Evolutionary conservation across 2,888 invertebrate genomes (phyloP).

Genomic region (Diarsia rubi): DNA sequence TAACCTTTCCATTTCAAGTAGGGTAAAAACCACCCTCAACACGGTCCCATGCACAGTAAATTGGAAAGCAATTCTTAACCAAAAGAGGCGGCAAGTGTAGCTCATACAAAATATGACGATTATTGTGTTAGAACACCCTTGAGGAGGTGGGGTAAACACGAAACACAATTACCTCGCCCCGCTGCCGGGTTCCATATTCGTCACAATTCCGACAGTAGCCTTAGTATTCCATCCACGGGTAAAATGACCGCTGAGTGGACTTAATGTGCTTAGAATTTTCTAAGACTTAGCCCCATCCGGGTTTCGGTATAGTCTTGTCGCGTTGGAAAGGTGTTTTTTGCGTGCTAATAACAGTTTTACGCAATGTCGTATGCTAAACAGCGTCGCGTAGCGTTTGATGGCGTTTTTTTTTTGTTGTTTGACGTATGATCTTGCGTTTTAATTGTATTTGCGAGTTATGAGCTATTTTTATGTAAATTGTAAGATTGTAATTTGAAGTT

Average conservation of each 20-base stretch:
- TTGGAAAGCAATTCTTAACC: slow-evolving; percentile 58
- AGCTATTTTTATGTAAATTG: slow-evolving; percentile 36
- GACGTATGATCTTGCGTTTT: slow-evolving; percentile 54
- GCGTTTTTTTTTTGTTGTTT: slow-evolving; percentile 52
- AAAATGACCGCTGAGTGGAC: slow-evolving; percentile 76
- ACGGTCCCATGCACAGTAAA: slow-evolving; percentile 47
- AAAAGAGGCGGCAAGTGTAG: slow-evolving; percentile 66
- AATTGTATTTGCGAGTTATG: slow-evolving; percentile 46
- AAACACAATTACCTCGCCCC: slow-evolving; percentile 83
- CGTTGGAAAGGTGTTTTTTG: slow-evolving; percentile 59
- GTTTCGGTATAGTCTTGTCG: slow-evolving; percentile 51
- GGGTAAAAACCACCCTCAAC: slow-evolving; percentile 43
- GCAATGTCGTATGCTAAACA: slow-evolving; percentile 59
- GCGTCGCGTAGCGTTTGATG: slow-evolving; percentile 49
- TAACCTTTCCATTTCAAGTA: slow-evolving; percentile 1
- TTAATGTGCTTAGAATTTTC: slow-evolving; percentile 75
- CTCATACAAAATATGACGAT: slow-evolving; percentile 80
- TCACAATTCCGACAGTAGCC: slow-evolving; percentile 70
- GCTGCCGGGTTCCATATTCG: slow-evolving; percentile 78
- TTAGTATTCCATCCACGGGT: slow-evolving; percentile 77
- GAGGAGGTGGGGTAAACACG: slow-evolving; percentile 71
- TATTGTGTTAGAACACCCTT: slow-evolving; percentile 78
- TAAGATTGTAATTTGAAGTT: slow-evolving; percentile 3
- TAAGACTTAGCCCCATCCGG: slow-evolving; percentile 58
- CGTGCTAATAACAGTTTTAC: slow-evolving; percentile 62